These are phyloP conservation scores for Aplochiton taeniatus DNA, from an alignment of 2,797 vertebrate genomes.

Conservation along the genomic window DNA sequence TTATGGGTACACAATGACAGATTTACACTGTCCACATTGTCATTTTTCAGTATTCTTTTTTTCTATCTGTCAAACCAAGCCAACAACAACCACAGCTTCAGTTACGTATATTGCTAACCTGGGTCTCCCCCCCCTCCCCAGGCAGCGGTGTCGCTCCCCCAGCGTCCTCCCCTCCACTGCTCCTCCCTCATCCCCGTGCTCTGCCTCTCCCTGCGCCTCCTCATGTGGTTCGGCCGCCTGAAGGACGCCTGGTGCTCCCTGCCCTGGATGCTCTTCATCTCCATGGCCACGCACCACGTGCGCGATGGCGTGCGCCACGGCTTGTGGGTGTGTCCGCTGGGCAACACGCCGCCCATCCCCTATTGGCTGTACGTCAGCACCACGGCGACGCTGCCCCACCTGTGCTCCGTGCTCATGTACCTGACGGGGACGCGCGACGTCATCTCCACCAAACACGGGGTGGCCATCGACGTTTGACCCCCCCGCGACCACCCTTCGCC, in stretches of 20 bases:
- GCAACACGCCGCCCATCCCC: slow-evolving; percentile 89
- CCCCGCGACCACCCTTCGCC: not conserved
- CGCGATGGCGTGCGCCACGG: slow-evolving; percentile 91
- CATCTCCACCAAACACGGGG: slow-evolving; percentile 90
- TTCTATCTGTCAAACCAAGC: too few relatives aligned
- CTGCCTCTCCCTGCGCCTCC: slow-evolving; percentile 84
- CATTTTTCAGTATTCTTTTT: too few relatives aligned
- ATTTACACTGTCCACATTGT: too few relatives aligned
- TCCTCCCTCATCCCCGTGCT: slow-evolving; percentile 89
- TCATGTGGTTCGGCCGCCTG: slow-evolving; percentile 87
- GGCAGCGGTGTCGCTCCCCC: slow-evolving; percentile 88
- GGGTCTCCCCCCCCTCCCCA: slow-evolving; percentile 43
- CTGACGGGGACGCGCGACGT: slow-evolving; percentile 90
- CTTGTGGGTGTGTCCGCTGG: slow-evolving; percentile 93
- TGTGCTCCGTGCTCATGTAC: slow-evolving; percentile 94
- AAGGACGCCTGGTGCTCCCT: slow-evolving; percentile 95
- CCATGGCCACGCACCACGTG: slow-evolving; percentile 92
- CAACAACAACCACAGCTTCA: too few relatives aligned
- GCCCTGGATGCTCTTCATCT: slow-evolving; percentile 95
- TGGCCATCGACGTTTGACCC: slow-evolving; percentile 86
- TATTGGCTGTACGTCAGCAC: slow-evolving; percentile 93
- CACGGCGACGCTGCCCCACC: slow-evolving; percentile 90
- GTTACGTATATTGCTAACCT: not conserved
- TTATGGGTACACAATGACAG: too few relatives aligned
- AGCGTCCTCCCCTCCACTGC: slow-evolving; percentile 91